A percentile compares a stretch with the other conserved stretches of the same genome.
phyloP scores from a whole-genome alignment of 2,888 invertebrate genomes.

The Acronicta leporina region DNA sequence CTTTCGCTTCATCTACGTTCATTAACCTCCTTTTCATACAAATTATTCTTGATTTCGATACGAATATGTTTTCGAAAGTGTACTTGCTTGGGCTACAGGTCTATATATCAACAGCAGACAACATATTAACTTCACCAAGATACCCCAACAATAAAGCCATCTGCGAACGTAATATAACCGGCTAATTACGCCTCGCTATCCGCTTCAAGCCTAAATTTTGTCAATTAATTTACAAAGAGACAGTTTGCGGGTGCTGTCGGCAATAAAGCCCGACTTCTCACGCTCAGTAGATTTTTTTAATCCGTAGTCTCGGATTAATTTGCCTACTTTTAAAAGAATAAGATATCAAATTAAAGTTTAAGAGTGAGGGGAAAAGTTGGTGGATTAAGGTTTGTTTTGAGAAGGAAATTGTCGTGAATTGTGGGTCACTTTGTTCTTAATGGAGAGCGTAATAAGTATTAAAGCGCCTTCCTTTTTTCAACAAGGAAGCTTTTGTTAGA shows the following conservation, averaged over 20 bases:
- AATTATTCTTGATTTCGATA: too few species aligned
- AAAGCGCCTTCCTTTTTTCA: too few species aligned
- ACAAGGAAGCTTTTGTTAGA: too few species aligned
- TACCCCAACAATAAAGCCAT: constrained; percentile 18
- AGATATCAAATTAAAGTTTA: constrained; percentile 18
- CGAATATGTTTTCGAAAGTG: too few species aligned
- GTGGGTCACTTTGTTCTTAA: neutral
- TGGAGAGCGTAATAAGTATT: neutral
- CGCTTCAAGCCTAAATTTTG: constrained; percentile 27
- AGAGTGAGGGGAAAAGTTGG: neutral
- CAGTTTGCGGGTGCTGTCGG: constrained; percentile 17
- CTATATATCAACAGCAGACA: too few species aligned
- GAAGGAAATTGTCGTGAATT: neutral
- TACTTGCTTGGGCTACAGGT: too few species aligned
- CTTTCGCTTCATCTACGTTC: too few species aligned
- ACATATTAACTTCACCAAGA: constrained; percentile 12
- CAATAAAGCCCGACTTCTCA: constrained; percentile 18
- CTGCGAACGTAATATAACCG: constrained; percentile 20
- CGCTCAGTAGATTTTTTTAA: constrained; percentile 31
- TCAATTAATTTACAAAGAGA: constrained; percentile 45
- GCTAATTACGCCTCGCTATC: constrained; percentile 27
- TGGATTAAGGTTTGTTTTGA: neutral
- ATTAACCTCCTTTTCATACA: too few species aligned
- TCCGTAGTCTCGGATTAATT: constrained; percentile 21
- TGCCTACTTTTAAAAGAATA: constrained; percentile 15